Evolutionary conservation across 2,113 vertebrate species (phyloP).

Genomic region (Azemiops feae): DNA sequence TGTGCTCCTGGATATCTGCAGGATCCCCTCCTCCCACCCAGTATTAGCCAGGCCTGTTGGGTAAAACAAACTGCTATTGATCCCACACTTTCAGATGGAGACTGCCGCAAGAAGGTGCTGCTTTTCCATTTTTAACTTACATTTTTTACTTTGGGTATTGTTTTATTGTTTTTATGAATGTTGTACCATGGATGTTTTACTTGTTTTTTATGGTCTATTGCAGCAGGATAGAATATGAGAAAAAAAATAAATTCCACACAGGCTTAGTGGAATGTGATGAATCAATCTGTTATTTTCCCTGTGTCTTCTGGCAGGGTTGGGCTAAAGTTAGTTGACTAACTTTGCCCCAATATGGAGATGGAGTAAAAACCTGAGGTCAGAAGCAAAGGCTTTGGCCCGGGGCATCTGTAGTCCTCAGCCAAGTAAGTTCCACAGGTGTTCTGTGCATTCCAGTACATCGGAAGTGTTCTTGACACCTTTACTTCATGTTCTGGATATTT

Average conservation of each 20-base stretch:
- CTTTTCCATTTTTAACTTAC: not conserved
- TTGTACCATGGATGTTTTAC: not conserved
- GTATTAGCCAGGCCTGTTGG: not conserved
- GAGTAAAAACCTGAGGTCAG: not conserved
- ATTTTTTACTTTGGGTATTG: not conserved
- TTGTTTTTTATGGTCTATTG: not conserved
- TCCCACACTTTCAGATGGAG: not conserved
- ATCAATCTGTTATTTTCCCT: not conserved
- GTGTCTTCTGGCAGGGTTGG: not conserved
- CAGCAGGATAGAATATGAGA: not conserved
- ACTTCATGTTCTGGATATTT: not conserved
- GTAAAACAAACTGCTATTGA: not conserved
- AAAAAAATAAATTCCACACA: not conserved
- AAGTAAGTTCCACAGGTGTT: not conserved
- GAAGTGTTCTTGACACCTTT: not conserved
- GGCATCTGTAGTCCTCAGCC: not conserved
- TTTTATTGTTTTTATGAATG: not conserved
- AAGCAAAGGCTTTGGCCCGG: not conserved
- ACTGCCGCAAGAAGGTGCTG: not conserved
- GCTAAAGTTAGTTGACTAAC: not conserved
- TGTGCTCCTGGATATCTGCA: not conserved
- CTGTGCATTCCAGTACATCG: not conserved
- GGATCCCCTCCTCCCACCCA: not conserved
- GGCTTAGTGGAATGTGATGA: not conserved
- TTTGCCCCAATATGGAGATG: not conserved